These are phyloP conservation scores for Myrmecobius fasciatus DNA, from an alignment of 2,113 vertebrate species.

Conservation along the genomic window DNA sequence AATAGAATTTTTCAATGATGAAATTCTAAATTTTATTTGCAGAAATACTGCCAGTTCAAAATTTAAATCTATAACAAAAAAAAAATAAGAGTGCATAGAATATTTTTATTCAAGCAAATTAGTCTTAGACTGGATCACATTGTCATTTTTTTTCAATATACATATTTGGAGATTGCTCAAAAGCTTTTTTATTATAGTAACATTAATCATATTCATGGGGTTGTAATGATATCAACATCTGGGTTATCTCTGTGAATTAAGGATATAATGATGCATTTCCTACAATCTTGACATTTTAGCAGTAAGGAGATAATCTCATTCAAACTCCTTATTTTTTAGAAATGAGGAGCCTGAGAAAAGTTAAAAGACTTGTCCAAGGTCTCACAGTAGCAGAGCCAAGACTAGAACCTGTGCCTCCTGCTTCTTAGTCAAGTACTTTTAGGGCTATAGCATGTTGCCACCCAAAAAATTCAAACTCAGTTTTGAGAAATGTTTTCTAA, in stretches of 20 bases:
- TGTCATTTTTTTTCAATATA: conserved; percentile 30
- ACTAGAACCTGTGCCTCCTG: background rate
- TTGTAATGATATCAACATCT: background rate
- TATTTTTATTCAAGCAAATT: conserved; percentile 40
- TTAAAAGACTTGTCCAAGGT: background rate
- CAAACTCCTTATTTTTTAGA: background rate
- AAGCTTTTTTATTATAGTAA: conserved; percentile 47
- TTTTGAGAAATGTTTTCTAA: conserved; percentile 12
- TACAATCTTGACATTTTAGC: conserved; percentile 37
- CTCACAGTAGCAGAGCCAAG: background rate
- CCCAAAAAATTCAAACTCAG: conserved; percentile 26
- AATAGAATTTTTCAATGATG: conserved; percentile 40
- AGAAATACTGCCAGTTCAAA: background rate
- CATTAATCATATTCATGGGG: conserved; percentile 2
- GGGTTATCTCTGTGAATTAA: conserved; percentile 39
- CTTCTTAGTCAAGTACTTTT: background rate
- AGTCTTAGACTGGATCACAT: conserved; percentile 22
- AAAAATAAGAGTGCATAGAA: conserved; percentile 32
- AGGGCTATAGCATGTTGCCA: background rate
- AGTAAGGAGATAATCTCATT: background rate
- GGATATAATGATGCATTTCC: background rate
- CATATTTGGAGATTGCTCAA: background rate
- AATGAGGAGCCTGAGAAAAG: background rate
- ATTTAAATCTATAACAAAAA: conserved; percentile 25
- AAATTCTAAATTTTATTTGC: conserved; percentile 43